Evolutionary conservation across 1,140 invertebrate species (phyloP).

Genomic region (Planococcus citri): DNA sequence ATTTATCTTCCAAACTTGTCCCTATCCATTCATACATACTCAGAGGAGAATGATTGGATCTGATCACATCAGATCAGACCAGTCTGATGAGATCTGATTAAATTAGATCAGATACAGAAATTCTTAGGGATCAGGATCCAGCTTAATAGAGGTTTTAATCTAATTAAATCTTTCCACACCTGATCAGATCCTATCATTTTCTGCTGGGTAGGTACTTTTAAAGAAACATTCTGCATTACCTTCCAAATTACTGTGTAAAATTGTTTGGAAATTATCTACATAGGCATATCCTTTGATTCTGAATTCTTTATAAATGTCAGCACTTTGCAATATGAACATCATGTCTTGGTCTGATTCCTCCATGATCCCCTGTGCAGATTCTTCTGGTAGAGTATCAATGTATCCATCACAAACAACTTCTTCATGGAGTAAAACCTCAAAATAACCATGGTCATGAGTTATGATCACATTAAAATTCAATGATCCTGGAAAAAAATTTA

Average conservation of each 20-base stretch:
- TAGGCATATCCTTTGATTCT: conserved; percentile 84
- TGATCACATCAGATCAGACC: too few relatives aligned
- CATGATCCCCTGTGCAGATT: neutral
- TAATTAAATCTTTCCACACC: too few relatives aligned
- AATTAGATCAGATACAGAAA: too few relatives aligned
- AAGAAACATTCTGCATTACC: neutral
- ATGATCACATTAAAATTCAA: conserved; percentile 69
- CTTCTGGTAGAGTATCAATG: conserved; percentile 36
- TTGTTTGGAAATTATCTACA: conserved; percentile 50
- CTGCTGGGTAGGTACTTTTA: neutral
- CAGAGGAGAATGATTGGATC: too few relatives aligned
- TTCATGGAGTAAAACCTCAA: conserved; percentile 70
- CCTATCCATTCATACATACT: too few relatives aligned
- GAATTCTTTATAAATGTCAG: conserved; percentile 87
- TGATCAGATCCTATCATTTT: too few relatives aligned
- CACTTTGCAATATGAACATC: conserved; percentile 34
- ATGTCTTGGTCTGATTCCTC: conserved; percentile 29
- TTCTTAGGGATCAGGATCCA: too few relatives aligned
- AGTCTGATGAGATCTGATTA: too few relatives aligned
- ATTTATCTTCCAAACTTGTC: too few relatives aligned
- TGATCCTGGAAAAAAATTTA: conserved; percentile 31
- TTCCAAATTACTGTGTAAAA: neutral
- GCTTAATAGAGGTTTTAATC: too few relatives aligned
- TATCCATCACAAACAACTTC: conserved; percentile 60
- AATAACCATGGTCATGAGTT: conserved; percentile 64